Conservation (phyloP, 1,140 invertebrate genomes). For the Scylla paramamosain region DNA sequence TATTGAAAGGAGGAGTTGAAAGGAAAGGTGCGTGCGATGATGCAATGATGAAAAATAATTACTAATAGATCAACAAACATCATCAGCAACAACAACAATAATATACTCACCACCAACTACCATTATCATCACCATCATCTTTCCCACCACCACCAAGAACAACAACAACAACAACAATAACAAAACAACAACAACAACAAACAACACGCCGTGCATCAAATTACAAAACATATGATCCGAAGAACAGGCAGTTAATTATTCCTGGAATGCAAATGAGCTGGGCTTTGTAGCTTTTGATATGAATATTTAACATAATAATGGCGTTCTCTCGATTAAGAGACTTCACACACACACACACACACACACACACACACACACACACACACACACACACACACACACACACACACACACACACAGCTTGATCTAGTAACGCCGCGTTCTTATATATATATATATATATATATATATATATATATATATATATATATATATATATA, state of each 20-base stretch:
- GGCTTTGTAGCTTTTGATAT: neutral
- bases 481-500: too few relatives aligned
- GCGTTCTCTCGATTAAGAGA: neutral
- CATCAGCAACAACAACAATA: neutral
- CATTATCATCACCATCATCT: neutral
- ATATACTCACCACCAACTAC: neutral
- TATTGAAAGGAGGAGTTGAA: neutral
- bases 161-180: too few relatives aligned
- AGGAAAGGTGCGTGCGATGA: neutral
- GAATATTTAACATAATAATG: conserved; percentile 16
- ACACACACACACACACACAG: too few relatives aligned
- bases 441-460: too few relatives aligned
- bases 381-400: too few relatives aligned
- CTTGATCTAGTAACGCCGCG: too few relatives aligned
- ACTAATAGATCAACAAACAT: neutral
- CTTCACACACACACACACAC: neutral
- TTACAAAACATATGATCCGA: neutral
- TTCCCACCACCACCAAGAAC: too few relatives aligned
- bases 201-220: neutral
- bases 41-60: too few relatives aligned
- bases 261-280: neutral
- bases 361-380: too few relatives aligned
- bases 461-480: too few relatives aligned
- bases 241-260: neutral
- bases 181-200: too few relatives aligned